Evolutionary conservation across 2,113 vertebrate species (phyloP).

Genomic region (Saimiri boliviensis): DNA sequence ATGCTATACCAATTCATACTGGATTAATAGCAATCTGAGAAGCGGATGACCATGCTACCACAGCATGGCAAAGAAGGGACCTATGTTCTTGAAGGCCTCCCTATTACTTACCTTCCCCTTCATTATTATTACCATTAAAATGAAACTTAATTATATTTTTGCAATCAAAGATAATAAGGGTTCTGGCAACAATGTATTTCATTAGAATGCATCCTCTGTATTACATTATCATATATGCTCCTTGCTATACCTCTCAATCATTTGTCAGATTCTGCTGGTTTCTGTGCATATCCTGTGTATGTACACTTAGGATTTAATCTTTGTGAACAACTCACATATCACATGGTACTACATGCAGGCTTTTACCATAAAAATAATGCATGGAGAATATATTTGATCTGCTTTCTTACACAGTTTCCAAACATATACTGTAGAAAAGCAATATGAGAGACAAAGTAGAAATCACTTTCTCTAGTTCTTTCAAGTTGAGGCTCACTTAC

Average conservation of each 20-base stretch:
- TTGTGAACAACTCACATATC: neutral
- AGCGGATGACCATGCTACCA: neutral
- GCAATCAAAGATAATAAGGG: neutral
- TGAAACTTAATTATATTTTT: neutral
- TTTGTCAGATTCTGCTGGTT: neutral
- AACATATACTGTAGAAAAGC: neutral
- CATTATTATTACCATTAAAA: slow-evolving; percentile 3
- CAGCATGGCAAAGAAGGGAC: neutral
- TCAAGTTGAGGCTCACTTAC: neutral
- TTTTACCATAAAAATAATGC: neutral
- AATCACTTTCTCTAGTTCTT: neutral
- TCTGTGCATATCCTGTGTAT: neutral
- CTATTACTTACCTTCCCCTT: neutral
- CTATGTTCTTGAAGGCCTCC: neutral
- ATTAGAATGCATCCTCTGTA: neutral
- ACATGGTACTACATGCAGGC: neutral
- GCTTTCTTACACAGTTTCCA: neutral
- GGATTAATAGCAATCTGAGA: neutral
- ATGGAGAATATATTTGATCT: neutral
- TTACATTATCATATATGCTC: neutral
- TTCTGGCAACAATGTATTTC: neutral
- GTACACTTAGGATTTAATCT: neutral
- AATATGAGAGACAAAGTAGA: neutral
- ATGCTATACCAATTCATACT: neutral
- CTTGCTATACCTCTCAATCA: neutral